These are phyloP conservation scores for Pogona vitticeps DNA, from an alignment of 2,113 vertebrate genomes.

Conservation along the genomic window DNA sequence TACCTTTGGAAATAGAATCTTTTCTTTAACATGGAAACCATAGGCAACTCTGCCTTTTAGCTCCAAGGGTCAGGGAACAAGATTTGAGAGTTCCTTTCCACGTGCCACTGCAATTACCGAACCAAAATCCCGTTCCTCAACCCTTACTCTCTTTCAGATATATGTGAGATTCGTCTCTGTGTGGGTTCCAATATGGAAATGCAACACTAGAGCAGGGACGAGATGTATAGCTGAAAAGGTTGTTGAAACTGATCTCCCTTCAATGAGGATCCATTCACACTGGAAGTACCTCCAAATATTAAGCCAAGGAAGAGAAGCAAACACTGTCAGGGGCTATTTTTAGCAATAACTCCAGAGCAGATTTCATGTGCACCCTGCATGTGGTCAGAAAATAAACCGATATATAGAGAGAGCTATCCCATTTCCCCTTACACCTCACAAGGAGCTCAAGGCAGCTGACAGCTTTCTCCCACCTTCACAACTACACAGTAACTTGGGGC, in stretches of 20 bases:
- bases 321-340: not conserved
- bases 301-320: not conserved
- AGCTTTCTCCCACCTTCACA: not conserved
- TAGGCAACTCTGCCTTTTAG: not conserved
- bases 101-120: not conserved
- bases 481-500: constrained; percentile 1
- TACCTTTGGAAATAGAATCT: not conserved
- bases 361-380: too few relatives aligned
- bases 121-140: not conserved
- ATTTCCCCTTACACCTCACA: not conserved
- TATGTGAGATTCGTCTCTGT: not conserved
- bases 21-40: not conserved
- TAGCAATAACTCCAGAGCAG: not conserved
- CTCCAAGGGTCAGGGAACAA: not conserved
- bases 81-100: not conserved
- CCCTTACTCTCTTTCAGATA: not conserved
- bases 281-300: not conserved
- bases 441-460: not conserved
- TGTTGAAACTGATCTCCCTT: not conserved
- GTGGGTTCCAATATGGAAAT: not conserved
- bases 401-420: not conserved
- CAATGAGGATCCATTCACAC: not conserved
- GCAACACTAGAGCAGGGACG: not conserved
- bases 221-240: not conserved
- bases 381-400: not conserved